Evolutionary conservation across 2,113 vertebrate genomes (phyloP), one percentile per base, ranked within the genome.

Genomic region (Nothobranchius kuhntae): DNA sequence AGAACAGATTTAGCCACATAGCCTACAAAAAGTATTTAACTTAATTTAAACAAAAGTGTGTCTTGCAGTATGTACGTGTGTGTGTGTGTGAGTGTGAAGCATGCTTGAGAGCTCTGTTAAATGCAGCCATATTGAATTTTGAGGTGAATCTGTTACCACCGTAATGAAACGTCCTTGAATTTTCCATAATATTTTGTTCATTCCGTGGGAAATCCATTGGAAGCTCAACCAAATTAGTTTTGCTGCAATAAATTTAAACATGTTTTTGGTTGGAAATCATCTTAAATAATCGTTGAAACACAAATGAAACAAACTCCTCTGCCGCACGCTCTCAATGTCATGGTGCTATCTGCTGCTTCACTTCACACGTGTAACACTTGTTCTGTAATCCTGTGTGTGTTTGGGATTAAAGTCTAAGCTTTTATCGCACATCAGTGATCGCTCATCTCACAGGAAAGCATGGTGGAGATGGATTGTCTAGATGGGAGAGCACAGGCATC

Each of bases 401-500:
- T 80, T 54, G 44, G 77, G 79, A 86, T 88, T 88, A 83, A 75
- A 77, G 63, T 17, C 66, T 75, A 52, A 87, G 75, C 75, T 56
- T 63, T 80, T 83, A 88, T 85, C 82, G 44, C 60, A 75, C 67
- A 75, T 85, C 70, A 73, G 14, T 54, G 63, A 82, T 89, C 74
- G 72, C 61, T 69, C 53, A 12, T 76, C 65, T 79, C 67, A 47
- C 51, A 67, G 60, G 63, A 58, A 72, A 76, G 64, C 78, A 85
- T n/a, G 40, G 61, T 15, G 1, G 65, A 80, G 84, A 83, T 81
- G 61, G 68, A 75, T 80, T 62, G 71, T 82, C 66, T 66, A 73
- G 82, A 86, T 84, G 60, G 52, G 73, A 58, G 61, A 73, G 68
- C 64, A 56, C 56, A 46, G 61, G 46, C 6, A 71, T 81, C 80